Evolutionary conservation across 1,140 invertebrate species (phyloP), one percentile per base, ranked within the genome.

Genomic region (Bombus impatiens): DNA sequence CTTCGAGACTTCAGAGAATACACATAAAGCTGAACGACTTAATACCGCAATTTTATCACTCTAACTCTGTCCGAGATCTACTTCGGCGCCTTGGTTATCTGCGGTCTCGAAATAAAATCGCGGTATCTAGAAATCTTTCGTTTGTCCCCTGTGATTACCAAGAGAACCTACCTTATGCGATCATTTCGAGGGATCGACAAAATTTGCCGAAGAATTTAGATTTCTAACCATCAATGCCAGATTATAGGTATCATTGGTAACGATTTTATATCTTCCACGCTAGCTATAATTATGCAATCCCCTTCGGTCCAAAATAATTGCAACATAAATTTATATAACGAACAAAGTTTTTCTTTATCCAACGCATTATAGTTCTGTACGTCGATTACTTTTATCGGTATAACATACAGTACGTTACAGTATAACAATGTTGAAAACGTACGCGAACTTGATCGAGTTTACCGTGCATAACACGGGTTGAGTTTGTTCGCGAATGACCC

Each of bases 31-130:
- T 92, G 92, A 95, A 95, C 94, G 94, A 95, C 94, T 95, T 95
- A 95, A 95, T 95, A 94, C 94, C 93, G 93, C 94, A 95, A 95
- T 95, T 95, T 95, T 95, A 95, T 95, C 94, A 95, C 94, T 95
- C 91, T 89, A 90, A 91, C 91, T 92, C 80, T 68, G 57, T 72
- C 86, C 84, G 67, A 47, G 87, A 86, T 77, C 85, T 59, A 83
- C 79, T 89, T 87, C 86, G 88, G 87, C 91, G 90, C 82, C 88
- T 86, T 89, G 87, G 90, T 88, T 90, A 93, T 94, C 92, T 94
- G 94, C 89, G 94, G 93, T 95, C 93, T 94, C 92, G 92, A 95
- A 95, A 95, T 95, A 95, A 95, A 95, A 95, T 95, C 94, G 94
- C 91, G 90, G 93, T 92, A 90, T 92, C 87, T 92, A 91, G 82